Evolutionary conservation across 2,888 invertebrate species (phyloP), one percentile per base, ranked within the genome.

Genomic region (Eupithecia tripunctaria): DNA sequence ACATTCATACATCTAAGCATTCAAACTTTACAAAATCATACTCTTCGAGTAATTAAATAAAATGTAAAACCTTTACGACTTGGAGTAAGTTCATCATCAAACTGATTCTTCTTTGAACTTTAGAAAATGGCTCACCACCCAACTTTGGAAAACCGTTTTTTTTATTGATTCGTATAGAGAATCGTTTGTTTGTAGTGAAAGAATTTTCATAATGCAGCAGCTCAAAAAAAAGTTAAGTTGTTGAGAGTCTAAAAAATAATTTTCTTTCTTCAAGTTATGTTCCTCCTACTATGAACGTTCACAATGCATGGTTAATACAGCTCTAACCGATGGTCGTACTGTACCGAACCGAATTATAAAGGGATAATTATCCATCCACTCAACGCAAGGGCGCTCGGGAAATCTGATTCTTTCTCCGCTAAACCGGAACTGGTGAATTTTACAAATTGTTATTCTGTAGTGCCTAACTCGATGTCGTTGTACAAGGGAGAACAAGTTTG

Each of bases 321-420:
- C 84, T 86, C 25, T 83, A 83, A 83, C 88, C 91, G 89, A 92
- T 91, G 89, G 86, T 86, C 88, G 84, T 86, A 84, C 85, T 88
- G 84, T 86, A 85, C 85, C 89, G 88, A 88, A 89, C 89, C 21
- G 89, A 67, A 93, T 93, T 91, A 92, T 93, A 93, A 91, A 83
- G 86, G 89, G 89, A 92, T 89, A 93, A 94, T 93, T 93, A 92
- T 92, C 88, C 78, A 88, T 87, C 89, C 91, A 91, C 92, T 93
- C 87, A 86, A 87, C 89, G 67, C 27, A 85, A 90, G 91, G 87
- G 89, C 83, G 83, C 88, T 85, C 90, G 89, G 90, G 90, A 91
- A 92, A 91, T 93, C 88, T 88, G 91, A 93, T 92, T 91, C 89
- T 90, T 90, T 90, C 83, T 84, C 87, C 85, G 73, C 82, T 64